A percentile compares a stretch with the other conserved stretches of the same genome.
These are phyloP conservation scores for Dascyllus trimaculatus DNA, from an alignment of 2,113 vertebrate species.

Conservation along the genomic window DNA sequence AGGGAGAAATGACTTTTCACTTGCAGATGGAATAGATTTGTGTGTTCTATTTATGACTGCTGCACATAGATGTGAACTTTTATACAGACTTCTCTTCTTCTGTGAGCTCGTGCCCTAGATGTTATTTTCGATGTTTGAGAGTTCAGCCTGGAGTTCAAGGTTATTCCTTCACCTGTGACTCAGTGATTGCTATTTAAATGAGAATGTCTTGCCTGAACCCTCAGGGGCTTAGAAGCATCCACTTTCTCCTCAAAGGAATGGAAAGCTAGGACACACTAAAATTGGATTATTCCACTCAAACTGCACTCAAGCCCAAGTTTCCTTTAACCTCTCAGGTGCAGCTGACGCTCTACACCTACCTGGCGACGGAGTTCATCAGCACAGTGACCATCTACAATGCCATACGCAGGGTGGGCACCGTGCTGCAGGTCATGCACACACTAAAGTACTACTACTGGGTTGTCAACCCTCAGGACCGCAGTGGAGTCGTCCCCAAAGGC, in stretches of 20 bases:
- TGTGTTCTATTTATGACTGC: not conserved
- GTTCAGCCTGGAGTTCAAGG: slow-evolving; percentile 45
- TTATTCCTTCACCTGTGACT: slow-evolving; percentile 30
- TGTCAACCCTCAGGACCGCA: slow-evolving; percentile 95
- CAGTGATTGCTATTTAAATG: slow-evolving; percentile 33
- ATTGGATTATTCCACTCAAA: slow-evolving; percentile 5
- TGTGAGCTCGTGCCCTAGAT: slow-evolving; percentile 12
- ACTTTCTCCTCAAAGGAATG: slow-evolving; percentile 15
- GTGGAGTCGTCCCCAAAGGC: slow-evolving; percentile 94
- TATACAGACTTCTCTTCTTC: slow-evolving; percentile 12
- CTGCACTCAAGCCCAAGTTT: not conserved
- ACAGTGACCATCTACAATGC: slow-evolving; percentile 97
- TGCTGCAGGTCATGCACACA: slow-evolving; percentile 96
- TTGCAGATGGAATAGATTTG: not conserved
- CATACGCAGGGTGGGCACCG: slow-evolving; percentile 94
- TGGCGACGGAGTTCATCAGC: slow-evolving; percentile 96
- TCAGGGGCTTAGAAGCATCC: slow-evolving; percentile 1
- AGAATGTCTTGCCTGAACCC: slow-evolving; percentile 19
- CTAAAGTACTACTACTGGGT: slow-evolving; percentile 98
- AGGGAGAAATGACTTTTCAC: not conserved
- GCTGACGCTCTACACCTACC: slow-evolving; percentile 93
- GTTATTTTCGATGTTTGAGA: slow-evolving; percentile 25
- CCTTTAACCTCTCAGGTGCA: slow-evolving; percentile 87
- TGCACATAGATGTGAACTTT: slow-evolving; percentile 15
- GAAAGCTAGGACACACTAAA: slow-evolving; percentile 20